These are phyloP conservation scores for Chlamydotis undulata DNA, from an alignment of 2,113 vertebrate genomes.

Conservation along the genomic window DNA sequence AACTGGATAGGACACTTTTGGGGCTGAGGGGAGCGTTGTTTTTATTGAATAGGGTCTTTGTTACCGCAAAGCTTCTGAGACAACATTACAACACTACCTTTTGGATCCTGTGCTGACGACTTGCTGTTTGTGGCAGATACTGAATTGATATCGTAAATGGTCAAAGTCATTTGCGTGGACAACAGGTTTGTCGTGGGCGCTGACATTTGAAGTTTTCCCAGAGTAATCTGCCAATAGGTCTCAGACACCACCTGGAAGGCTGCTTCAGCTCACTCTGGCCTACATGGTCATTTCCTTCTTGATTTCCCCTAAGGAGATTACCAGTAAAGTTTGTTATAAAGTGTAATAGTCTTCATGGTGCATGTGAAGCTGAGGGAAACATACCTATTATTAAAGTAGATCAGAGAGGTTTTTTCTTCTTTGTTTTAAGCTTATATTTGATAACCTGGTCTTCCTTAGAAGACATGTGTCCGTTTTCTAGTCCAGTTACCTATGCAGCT, in stretches of 20 bases:
- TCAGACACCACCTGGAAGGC: background rate
- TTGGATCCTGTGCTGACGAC: slow-evolving; percentile 29
- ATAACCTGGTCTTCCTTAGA: background rate
- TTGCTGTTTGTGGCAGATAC: slow-evolving; percentile 22
- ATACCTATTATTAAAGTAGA: background rate
- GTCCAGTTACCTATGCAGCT: background rate
- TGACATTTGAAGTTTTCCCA: slow-evolving; percentile 29
- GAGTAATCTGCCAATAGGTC: background rate
- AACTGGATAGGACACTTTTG: slow-evolving; percentile 54
- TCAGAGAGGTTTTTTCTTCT: background rate
- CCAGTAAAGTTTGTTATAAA: background rate
- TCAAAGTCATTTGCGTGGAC: slow-evolving; percentile 17
- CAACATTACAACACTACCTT: slow-evolving; percentile 49
- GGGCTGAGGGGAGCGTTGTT: background rate
- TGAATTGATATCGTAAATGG: background rate
- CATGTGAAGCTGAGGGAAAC: background rate
- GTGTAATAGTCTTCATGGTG: background rate
- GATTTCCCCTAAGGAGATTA: background rate
- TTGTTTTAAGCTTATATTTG: background rate
- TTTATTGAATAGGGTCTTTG: slow-evolving; percentile 53
- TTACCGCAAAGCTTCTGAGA: slow-evolving; percentile 31
- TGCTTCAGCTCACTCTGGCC: background rate
- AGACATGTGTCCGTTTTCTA: background rate
- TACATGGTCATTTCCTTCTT: background rate
- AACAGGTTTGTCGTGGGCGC: background rate